Conservation (phyloP, 53 echinoderm and acorn worm genomes). For the Echinarachnius parma region DNA sequence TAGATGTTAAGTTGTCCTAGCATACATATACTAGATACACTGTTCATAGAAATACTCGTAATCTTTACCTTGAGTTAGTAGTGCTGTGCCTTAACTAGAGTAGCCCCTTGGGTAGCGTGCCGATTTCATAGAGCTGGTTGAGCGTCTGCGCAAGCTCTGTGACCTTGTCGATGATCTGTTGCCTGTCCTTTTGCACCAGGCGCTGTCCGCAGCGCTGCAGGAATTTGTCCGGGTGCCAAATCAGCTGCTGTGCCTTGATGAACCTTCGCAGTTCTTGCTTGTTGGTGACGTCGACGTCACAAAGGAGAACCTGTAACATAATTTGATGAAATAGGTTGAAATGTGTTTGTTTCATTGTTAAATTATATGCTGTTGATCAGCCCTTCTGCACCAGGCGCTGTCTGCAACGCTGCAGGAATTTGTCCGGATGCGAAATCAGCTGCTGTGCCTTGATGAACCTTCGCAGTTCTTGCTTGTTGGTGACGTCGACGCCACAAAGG, state of each 20-base stretch:
- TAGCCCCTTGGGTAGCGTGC: slow-evolving; percentile 37
- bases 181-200: slow-evolving; percentile 60
- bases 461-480: slow-evolving; percentile 47
- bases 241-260: slow-evolving; percentile 75
- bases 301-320: slow-evolving; percentile 51
- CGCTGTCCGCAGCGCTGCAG: slow-evolving; percentile 77
- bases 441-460: slow-evolving; percentile 67
- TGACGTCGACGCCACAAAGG: not conserved
- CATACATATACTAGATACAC: too few species aligned
- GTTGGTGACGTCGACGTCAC: slow-evolving; percentile 60
- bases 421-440: slow-evolving; percentile 80
- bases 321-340: too few species aligned
- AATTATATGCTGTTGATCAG: slow-evolving; percentile 51
- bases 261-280: slow-evolving; percentile 62
- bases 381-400: slow-evolving; percentile 49
- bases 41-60: too few species aligned
- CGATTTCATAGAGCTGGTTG: slow-evolving; percentile 56
- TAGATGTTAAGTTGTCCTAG: too few species aligned
- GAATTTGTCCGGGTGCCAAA: slow-evolving; percentile 98
- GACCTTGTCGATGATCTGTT: slow-evolving; percentile 72
- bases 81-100: slow-evolving; percentile 1
- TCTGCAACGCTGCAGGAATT: slow-evolving; percentile 71
- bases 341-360: too few species aligned
- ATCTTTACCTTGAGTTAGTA: too few species aligned
- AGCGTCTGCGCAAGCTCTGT: slow-evolving; percentile 86